These are phyloP conservation scores for Egretta garzetta DNA, from an alignment of 2,113 vertebrate species.

Conservation along the genomic window DNA sequence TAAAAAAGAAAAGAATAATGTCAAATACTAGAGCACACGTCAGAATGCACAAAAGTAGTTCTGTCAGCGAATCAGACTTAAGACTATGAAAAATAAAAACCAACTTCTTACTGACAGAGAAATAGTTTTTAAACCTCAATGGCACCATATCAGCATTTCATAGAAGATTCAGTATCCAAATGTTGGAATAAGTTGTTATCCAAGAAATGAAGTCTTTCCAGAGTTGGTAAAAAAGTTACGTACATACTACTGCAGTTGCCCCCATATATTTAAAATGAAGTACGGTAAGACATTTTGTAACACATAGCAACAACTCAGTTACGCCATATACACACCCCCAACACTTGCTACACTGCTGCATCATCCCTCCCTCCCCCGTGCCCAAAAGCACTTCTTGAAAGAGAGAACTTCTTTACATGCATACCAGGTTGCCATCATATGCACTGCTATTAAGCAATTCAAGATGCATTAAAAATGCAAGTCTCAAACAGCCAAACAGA, in stretches of 20 bases:
- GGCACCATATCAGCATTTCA: not conserved
- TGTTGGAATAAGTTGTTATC: not conserved
- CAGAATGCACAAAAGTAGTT: not conserved
- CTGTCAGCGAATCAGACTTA: not conserved
- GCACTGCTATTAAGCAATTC: not conserved
- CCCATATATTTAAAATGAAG: not conserved
- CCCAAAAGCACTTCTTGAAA: not conserved
- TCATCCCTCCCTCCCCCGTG: not conserved
- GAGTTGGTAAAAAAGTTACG: not conserved
- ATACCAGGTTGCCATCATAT: not conserved
- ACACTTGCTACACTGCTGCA: not conserved
- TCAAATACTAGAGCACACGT: not conserved
- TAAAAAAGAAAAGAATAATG: constrained; percentile 40
- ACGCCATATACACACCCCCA: not conserved
- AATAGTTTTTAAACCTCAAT: not conserved
- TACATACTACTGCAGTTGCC: not conserved
- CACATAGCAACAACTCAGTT: not conserved
- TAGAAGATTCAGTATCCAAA: not conserved
- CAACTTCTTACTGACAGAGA: not conserved
- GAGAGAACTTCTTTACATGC: not conserved
- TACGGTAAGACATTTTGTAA: not conserved
- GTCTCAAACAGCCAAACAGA: not conserved
- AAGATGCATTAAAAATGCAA: not conserved
- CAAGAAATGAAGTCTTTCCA: not conserved
- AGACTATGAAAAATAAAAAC: not conserved